A percentile compares a stretch with the other conserved stretches of the same genome.
Conservation (phyloP, 1,140 invertebrate species). For the Ips typographus region DNA sequence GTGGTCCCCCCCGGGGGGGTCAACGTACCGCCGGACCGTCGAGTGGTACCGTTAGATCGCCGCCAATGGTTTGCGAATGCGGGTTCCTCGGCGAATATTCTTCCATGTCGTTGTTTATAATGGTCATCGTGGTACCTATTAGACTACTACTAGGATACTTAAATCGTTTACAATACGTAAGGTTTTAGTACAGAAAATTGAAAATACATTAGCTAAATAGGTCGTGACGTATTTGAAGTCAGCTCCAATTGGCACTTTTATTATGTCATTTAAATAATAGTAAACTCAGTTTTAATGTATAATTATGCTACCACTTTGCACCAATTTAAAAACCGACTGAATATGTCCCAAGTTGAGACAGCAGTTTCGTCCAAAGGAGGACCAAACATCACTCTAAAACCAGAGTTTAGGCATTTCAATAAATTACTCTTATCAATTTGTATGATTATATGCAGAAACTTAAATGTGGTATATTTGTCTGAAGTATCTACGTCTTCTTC, state of each 20-base stretch:
- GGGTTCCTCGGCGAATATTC: constrained; percentile 13
- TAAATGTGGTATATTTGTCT: too few species aligned
- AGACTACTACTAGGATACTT: too few species aligned
- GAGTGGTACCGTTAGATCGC: constrained; percentile 30
- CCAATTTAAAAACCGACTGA: not conserved
- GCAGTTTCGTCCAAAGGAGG: constrained; percentile 21
- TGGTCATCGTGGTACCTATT: not conserved
- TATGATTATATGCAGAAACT: not conserved
- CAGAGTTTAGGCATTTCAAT: constrained; percentile 1
- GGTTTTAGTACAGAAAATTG: too few species aligned
- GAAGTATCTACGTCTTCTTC: too few species aligned
- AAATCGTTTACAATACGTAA: too few species aligned
- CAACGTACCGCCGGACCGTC: constrained; percentile 31
- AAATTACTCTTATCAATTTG: constrained; percentile 5
- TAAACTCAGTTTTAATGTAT: too few species aligned
- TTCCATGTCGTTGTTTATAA: constrained; percentile 6
- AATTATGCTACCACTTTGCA: not conserved
- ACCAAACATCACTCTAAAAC: constrained; percentile 18
- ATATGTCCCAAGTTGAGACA: not conserved
- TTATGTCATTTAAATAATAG: too few species aligned
- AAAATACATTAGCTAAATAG: too few species aligned
- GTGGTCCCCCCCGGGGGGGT: constrained; percentile 8
- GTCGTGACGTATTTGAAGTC: too few species aligned
- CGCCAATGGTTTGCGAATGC: constrained; percentile 15
- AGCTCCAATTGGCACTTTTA: too few species aligned